Percentiles rank a stretch among this genome's conserved stretches.
These are phyloP conservation scores for Imbricaverruca yamaguchii DNA, from an alignment of 2,888 invertebrate genomes.

Conservation along the genomic window DNA sequence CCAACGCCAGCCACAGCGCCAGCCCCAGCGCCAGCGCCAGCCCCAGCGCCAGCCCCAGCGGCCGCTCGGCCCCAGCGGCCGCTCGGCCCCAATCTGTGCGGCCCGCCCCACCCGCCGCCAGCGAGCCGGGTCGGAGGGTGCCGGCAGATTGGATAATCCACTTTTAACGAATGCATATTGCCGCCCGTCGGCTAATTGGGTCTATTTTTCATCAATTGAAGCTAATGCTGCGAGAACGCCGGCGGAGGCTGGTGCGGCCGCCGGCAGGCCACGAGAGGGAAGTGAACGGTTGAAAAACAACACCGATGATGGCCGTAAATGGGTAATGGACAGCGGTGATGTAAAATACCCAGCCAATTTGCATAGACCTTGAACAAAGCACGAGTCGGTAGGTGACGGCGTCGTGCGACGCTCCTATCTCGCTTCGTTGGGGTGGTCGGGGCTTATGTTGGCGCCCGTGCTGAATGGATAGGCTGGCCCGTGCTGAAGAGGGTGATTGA, in stretches of 20 bases:
- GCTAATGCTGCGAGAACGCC: not conserved
- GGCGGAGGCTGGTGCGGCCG: slow-evolving; percentile 36
- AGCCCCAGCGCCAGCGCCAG: not conserved
- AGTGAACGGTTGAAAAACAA: slow-evolving; percentile 65
- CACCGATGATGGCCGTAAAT: slow-evolving; percentile 14
- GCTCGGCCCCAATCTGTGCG: too few species aligned
- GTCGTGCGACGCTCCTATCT: too few species aligned
- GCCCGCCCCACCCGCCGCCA: not conserved
- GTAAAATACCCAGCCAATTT: not conserved
- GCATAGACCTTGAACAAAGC: slow-evolving; percentile 20
- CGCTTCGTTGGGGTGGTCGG: too few species aligned
- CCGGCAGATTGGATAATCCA: slow-evolving; percentile 11
- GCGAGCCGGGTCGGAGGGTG: not conserved
- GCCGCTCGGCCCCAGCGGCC: too few species aligned
- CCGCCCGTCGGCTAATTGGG: not conserved
- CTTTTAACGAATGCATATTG: slow-evolving; percentile 19
- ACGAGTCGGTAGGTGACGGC: too few species aligned
- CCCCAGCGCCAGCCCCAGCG: too few species aligned
- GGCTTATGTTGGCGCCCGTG: too few species aligned
- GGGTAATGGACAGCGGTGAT: not conserved
- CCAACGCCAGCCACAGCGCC: too few species aligned
- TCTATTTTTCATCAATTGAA: slow-evolving; percentile 19
- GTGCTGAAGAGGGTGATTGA: too few species aligned
- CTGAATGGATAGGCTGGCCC: too few species aligned
- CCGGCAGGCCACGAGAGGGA: slow-evolving; percentile 51